Base-by-base conservation (phyloP, 2,888 invertebrate species). In the Thumatha senex region DNA sequence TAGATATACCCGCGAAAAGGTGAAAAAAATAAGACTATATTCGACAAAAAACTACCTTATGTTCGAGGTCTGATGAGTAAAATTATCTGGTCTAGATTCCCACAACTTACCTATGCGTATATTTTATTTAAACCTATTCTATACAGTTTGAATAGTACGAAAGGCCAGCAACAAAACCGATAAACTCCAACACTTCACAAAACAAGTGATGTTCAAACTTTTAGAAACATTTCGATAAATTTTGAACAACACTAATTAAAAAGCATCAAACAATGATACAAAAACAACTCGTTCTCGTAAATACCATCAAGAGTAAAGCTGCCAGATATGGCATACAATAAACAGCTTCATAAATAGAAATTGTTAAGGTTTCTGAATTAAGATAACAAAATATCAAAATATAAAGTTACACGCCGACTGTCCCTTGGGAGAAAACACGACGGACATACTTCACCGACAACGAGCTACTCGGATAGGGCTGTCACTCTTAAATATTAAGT, bases 311-410 rank as follows among this genome's bases (percentile, higher is more conserved):
- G 18, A 29, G 33, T 40, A 48, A 54, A 50, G 38, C 51, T 13
- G 18, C 12, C 34, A 18, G 33, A 18, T 31, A 41, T n/a, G 34
- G 11, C 10, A 13, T 39, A 43, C 29, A 43, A 63, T 56, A 61
- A 61, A 46, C 51, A 52, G 40, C 43, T 18, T 41, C 45, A 58
- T 58, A 66, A 65, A 65, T 66, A 66, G 54, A 61, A 51, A 60
- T 60, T 53, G 49, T 58, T 55, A 49, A 63, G 58, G 54, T 56
- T 63, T 56, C 56, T 67, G 63, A 62, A 60, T 61, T 63, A 61
- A 67, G 57, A 61, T 63, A 63, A 61, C 58, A 65, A 61, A 69
- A 58, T 70, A 62, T 61, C 51, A 59, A 64, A 61, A 67, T 64
- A 67, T 69, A 69, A 61, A 72, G 67, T 66, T 59, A 64, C 58